These are phyloP conservation scores for Oegoconia quadripuncta DNA, from an alignment of 2,888 invertebrate species.

Conservation along the genomic window DNA sequence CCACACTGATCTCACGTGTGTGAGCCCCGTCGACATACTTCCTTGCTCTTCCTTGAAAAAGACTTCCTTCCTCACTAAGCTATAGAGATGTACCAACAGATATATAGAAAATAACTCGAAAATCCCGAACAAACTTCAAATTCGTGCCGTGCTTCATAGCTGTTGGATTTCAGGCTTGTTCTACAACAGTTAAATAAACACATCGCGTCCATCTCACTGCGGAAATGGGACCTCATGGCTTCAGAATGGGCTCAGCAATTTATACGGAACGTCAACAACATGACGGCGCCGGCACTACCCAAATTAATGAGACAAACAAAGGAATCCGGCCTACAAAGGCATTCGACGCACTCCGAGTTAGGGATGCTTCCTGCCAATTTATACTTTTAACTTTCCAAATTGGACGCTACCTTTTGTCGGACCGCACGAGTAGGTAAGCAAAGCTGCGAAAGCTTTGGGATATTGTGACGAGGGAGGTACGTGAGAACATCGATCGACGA, in stretches of 20 bases:
- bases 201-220: background rate
- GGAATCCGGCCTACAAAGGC: background rate
- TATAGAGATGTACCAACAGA: too few species aligned
- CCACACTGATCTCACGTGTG: too few species aligned
- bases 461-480: constrained; percentile 8
- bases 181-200: background rate
- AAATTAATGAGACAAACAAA: constrained; percentile 10
- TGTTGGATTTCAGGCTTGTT: background rate
- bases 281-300: background rate
- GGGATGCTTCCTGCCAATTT: background rate
- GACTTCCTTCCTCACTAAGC: background rate
- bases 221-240: constrained; percentile 5
- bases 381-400: background rate
- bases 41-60: background rate
- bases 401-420: background rate
- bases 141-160: background rate
- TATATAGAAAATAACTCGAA: too few species aligned
- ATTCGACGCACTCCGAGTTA: background rate
- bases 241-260: constrained; percentile 18
- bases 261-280: constrained; percentile 15
- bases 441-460: constrained; percentile 6
- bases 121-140: too few species aligned
- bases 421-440: background rate
- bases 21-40: background rate
- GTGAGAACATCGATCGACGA: constrained; percentile 12